phyloP scores from a whole-genome alignment of 2,797 vertebrate genomes.

The Pachyuromys duprasi region DNA sequence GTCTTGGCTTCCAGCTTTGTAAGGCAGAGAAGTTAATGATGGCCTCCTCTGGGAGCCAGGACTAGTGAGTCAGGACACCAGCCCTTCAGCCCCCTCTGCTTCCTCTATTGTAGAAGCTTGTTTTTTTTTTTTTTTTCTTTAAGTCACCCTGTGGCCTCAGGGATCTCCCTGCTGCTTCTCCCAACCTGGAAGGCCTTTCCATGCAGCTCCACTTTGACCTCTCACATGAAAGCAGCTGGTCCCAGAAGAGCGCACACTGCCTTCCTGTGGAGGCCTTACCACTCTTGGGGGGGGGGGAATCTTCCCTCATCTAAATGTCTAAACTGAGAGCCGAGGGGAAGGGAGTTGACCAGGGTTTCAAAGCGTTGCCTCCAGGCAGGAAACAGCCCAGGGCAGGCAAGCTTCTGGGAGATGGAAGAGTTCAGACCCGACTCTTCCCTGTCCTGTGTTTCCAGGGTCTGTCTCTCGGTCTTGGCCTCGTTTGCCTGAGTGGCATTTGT shows the following conservation, averaged over 20 bases:
- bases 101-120: background rate
- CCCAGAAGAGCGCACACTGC: background rate
- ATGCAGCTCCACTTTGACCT: background rate
- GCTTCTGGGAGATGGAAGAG: no score
- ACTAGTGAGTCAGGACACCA: no score
- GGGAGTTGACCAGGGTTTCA: no score
- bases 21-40: background rate
- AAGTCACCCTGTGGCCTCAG: background rate
- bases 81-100: fast-evolving
- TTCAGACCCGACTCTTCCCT: background rate
- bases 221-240: background rate
- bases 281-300: no score
- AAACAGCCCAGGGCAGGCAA: no score
- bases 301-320: background rate
- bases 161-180: background rate
- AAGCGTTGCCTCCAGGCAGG: background rate
- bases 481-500: background rate
- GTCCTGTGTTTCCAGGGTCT: background rate
- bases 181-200: background rate
- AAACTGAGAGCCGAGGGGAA: no score
- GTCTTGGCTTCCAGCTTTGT: background rate
- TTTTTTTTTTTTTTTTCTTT: background rate
- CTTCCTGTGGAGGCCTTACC: background rate
- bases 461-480: background rate
- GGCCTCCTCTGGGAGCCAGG: background rate